Evolutionary conservation across 2,113 vertebrate species (phyloP).

Genomic region (Pimephales promelas): DNA sequence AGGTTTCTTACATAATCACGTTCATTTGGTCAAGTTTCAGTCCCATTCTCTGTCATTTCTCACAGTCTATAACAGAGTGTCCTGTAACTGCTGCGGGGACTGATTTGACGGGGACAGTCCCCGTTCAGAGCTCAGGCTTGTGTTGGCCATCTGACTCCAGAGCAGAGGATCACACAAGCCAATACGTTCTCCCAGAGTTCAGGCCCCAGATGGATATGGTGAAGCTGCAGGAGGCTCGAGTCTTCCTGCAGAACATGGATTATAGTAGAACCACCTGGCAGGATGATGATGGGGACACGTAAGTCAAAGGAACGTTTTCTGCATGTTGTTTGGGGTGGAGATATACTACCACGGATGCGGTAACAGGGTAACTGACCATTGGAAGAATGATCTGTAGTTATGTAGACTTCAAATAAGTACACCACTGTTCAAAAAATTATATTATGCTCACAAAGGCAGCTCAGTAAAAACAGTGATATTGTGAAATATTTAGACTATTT

Average conservation of each 20-base stretch:
- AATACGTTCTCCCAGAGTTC: slow-evolving; percentile 52
- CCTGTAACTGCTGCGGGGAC: slow-evolving; percentile 49
- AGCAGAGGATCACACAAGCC: slow-evolving; percentile 41
- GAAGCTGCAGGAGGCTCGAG: slow-evolving; percentile 77
- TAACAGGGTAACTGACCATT: no score
- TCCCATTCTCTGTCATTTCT: not conserved
- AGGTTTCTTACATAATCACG: not conserved
- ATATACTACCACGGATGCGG: not conserved
- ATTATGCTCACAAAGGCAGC: not conserved
- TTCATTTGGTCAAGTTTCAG: no score
- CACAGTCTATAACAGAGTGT: slow-evolving; percentile 52
- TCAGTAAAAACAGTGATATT: not conserved
- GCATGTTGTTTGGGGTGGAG: not conserved
- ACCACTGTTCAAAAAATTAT: not conserved
- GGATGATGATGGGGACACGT: slow-evolving; percentile 91
- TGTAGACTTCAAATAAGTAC: not conserved
- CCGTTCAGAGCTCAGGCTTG: slow-evolving; percentile 22
- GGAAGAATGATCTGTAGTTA: no score
- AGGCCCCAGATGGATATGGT: slow-evolving; percentile 64
- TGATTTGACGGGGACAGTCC: slow-evolving; percentile 32
- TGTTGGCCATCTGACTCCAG: slow-evolving; percentile 60
- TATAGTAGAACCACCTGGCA: slow-evolving; percentile 76
- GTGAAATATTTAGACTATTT: not conserved
- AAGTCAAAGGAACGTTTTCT: slow-evolving; percentile 57
- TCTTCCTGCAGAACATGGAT: slow-evolving; percentile 75